These are phyloP conservation scores for Etheostoma nigrum DNA, from an alignment of 2,797 vertebrate species.

Conservation along the genomic window DNA sequence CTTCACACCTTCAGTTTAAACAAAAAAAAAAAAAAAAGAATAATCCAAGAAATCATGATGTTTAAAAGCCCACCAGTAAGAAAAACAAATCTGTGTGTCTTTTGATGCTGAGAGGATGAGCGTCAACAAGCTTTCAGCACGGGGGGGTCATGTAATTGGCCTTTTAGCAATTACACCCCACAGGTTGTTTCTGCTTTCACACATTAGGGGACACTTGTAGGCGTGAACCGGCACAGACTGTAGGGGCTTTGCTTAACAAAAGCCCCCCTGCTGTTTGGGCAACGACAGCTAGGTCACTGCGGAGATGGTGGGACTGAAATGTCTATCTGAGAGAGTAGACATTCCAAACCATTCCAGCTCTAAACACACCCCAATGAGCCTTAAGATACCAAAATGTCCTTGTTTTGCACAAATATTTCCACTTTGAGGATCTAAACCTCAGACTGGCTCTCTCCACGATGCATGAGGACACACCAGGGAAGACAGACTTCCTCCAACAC, in stretches of 20 bases:
- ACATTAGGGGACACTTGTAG: slow-evolving; percentile 67
- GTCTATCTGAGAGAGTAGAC: slow-evolving; percentile 13
- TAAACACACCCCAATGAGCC: background rate
- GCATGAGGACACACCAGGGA: slow-evolving; percentile 2
- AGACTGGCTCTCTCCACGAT: background rate
- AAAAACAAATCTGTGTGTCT: slow-evolving; percentile 51
- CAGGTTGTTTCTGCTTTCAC: slow-evolving; percentile 62
- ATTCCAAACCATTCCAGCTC: background rate
- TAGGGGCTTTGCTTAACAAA: slow-evolving; percentile 58
- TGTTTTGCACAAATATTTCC: background rate
- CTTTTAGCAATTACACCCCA: slow-evolving; percentile 28
- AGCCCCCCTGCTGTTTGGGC: slow-evolving; percentile 23
- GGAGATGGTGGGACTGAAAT: background rate
- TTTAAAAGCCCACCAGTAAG: background rate
- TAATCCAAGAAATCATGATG: background rate
- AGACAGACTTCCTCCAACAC: slow-evolving; percentile 71
- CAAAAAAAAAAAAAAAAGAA: background rate
- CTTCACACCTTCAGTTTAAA: background rate
- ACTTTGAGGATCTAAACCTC: slow-evolving; percentile 16
- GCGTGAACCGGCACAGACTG: slow-evolving; percentile 59
- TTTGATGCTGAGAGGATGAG: slow-evolving; percentile 68
- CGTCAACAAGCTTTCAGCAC: slow-evolving; percentile 30
- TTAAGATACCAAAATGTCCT: background rate
- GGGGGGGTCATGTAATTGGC: slow-evolving; percentile 15
- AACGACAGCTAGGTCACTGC: slow-evolving; percentile 2